Evolutionary conservation across 2,797 vertebrate genomes (phyloP).

Genomic region (Hemibagrus guttatus): DNA sequence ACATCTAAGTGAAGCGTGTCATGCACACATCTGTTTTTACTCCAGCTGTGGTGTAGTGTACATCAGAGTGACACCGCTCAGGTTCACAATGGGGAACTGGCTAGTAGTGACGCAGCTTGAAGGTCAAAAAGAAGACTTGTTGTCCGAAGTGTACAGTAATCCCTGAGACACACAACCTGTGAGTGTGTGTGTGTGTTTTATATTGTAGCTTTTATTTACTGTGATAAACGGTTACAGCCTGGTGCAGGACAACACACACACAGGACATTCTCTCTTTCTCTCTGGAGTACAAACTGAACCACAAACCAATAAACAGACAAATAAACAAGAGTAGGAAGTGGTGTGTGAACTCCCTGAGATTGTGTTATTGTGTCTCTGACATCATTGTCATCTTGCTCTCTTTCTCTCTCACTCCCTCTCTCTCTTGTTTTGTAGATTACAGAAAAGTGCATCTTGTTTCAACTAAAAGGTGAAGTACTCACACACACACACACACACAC

Average conservation of each 20-base stretch:
- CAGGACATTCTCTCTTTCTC: slow-evolving; percentile 4
- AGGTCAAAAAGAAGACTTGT: background rate
- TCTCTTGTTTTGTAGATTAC: slow-evolving; percentile 54
- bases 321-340: background rate
- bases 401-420: background rate
- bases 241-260: background rate
- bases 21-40: background rate
- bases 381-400: background rate
- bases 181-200: background rate
- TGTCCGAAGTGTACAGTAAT: background rate
- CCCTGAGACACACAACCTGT: background rate
- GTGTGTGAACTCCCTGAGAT: background rate
- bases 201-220: background rate
- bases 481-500: background rate
- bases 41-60: slow-evolving; percentile 11
- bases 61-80: background rate
- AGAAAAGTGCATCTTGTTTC: slow-evolving; percentile 55
- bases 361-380: background rate
- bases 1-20: background rate
- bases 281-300: background rate
- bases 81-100: background rate
- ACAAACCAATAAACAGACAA: background rate
- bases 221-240: background rate
- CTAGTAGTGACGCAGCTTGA: background rate
- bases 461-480: slow-evolving; percentile 57